Evolutionary conservation across 2,888 invertebrate genomes (phyloP).

Genomic region (Autographa pulchrina): DNA sequence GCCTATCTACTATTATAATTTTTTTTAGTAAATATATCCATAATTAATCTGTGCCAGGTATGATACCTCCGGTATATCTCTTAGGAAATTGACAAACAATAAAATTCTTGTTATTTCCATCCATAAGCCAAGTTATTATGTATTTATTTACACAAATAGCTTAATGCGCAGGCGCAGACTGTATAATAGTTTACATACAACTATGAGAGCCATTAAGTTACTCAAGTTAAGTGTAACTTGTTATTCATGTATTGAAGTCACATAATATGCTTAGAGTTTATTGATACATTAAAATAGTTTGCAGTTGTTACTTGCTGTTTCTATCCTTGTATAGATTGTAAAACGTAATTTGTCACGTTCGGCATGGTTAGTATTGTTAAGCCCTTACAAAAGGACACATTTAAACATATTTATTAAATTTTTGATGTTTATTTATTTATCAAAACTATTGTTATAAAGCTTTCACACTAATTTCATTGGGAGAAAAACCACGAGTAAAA

Average conservation of each 20-base stretch:
- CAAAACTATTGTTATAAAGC: no score
- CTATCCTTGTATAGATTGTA: no score
- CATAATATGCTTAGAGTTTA: background rate
- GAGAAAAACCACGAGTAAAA: no score
- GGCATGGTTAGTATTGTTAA: no score
- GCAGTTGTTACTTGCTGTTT: no score
- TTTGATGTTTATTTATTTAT: no score
- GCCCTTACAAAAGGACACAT: no score
- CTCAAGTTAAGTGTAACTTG: constrained; percentile 19
- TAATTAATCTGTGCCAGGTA: background rate
- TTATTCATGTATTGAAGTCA: constrained; percentile 9
- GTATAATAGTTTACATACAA: constrained; percentile 20
- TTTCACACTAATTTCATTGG: no score
- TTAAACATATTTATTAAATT: no score
- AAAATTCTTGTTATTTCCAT: constrained; percentile 42
- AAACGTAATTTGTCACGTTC: no score
- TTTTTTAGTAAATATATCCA: background rate
- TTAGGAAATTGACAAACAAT: constrained; percentile 40
- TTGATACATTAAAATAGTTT: constrained; percentile 1
- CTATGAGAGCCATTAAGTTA: constrained; percentile 26
- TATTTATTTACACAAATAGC: constrained; percentile 38
- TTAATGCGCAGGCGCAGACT: constrained; percentile 48
- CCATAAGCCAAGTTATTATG: constrained; percentile 29
- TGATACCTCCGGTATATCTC: background rate
- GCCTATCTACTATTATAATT: no score